These are phyloP conservation scores for Ceratina australensis DNA, from an alignment of 1,140 invertebrate species.

Conservation along the genomic window DNA sequence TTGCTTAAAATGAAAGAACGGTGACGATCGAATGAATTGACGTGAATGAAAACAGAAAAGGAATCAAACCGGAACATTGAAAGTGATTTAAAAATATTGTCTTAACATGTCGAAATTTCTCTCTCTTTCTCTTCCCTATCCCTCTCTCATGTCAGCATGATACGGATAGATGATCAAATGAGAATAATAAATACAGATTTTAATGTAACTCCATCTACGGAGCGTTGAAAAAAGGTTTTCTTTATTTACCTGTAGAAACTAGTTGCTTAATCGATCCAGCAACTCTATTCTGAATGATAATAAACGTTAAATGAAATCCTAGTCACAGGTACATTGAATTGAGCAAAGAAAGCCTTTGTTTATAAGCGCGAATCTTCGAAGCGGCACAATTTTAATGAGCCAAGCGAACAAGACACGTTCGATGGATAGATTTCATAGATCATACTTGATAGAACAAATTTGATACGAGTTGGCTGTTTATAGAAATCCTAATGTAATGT, in stretches of 20 bases:
- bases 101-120: slow-evolving; percentile 22
- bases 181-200: background rate
- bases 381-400: slow-evolving; percentile 14
- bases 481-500: slow-evolving; percentile 51
- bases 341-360: background rate
- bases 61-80: slow-evolving; percentile 33
- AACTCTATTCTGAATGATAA: background rate
- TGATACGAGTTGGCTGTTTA: slow-evolving; percentile 56
- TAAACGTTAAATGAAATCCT: background rate
- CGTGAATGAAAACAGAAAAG: slow-evolving; percentile 45
- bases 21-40: slow-evolving; percentile 44
- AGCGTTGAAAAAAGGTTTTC: slow-evolving; percentile 1
- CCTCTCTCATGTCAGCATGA: slow-evolving; percentile 16
- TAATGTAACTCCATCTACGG: background rate
- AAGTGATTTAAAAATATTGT: slow-evolving; percentile 43
- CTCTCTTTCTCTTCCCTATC: background rate
- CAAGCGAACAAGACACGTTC: slow-evolving; percentile 7
- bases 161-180: background rate
- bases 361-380: slow-evolving; percentile 1
- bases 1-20: slow-evolving; percentile 37
- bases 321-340: background rate
- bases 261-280: background rate
- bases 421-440: slow-evolving; percentile 7
- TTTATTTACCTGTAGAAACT: background rate
- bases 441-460: slow-evolving; percentile 17